A percentile compares a stretch with the other conserved stretches of the same genome.
phyloP scores from a whole-genome alignment of 2,888 invertebrate species.

The Argyresthia albistria region DNA sequence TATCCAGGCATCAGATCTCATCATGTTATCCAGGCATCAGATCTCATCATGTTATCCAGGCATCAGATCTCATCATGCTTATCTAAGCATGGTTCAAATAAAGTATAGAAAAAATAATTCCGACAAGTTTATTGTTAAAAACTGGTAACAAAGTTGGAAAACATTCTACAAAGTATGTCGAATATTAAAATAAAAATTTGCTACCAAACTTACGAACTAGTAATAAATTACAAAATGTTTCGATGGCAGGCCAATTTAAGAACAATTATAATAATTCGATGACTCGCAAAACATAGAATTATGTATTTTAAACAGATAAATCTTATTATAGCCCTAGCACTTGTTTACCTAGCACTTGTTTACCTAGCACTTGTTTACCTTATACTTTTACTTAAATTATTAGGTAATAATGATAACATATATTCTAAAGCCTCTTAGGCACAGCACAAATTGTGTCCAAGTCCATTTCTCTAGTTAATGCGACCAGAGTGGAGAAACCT shows the following conservation, averaged over 20 bases:
- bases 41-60: too few species aligned
- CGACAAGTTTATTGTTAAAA: not conserved
- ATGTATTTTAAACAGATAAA: not conserved
- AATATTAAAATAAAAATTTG: not conserved
- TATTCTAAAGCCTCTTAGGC: constrained; percentile 15
- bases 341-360: too few species aligned
- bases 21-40: too few species aligned
- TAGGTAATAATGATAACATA: constrained; percentile 5
- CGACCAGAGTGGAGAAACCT: too few species aligned
- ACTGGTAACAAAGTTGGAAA: constrained; percentile 39
- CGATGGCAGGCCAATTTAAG: constrained; percentile 26
- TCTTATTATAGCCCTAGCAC: too few species aligned
- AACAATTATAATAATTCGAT: not conserved
- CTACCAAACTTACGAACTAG: not conserved
- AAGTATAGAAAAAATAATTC: too few species aligned
- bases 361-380: not conserved
- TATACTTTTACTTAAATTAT: not conserved
- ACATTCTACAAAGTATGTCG: constrained; percentile 13
- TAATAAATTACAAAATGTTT: constrained; percentile 42
- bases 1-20: too few species aligned
- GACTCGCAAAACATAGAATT: not conserved
- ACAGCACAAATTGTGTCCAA: not conserved
- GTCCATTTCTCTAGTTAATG: too few species aligned
- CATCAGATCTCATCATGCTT: too few species aligned
- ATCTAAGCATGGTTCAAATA: too few species aligned